Evolutionary conservation across 2,797 vertebrate species (phyloP), one percentile per base, ranked within the genome.

Genomic region (Lemur catta): DNA sequence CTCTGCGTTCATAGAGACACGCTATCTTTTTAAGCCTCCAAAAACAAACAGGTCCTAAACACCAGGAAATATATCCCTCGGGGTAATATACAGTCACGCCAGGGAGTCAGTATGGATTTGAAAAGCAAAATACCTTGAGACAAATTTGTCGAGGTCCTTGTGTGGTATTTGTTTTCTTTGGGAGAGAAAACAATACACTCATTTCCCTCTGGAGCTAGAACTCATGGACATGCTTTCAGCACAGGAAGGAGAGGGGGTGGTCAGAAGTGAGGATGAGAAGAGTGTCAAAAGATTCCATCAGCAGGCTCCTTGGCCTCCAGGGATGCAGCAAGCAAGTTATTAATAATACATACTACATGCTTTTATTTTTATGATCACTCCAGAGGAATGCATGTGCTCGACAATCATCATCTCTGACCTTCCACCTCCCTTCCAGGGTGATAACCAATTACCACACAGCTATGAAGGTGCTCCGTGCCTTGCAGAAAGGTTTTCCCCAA

Each of bases 281-380:
- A 2, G 17, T 28, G 79, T 88, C 57, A 30, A 74, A 92, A 87
- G 94, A 30, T 65, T 46, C 89, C 72, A 72, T 96, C 96, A 93
- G 84, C 65, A 6, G 91, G 75, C 82, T 87, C 91, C 55, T 20
- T 2, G 48, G 93, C 79, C 96, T 91, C 93, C 93, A 43, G 93
- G 81, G 84, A 91, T 28, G 20, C 38, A 71, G 95, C 35, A 20
- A n/a, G 38, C 82, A 59, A 84, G 90, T 95, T 89, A 97, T 97
- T 95, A 96, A 97, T 96, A 96, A 96, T 97, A 86, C 91, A 96
- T 81, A 79, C 89, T 78, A 92, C 92, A 94, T 41, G 90, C 95
- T 97, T 93, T 97, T 94, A 93, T 93, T 95, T 96, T 97, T 93
- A 94, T 61, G 95, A 97, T 75, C 9, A 88, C 89, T 86, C 85